Evolutionary conservation across 1,140 invertebrate genomes (phyloP).

Genomic region (Diprion similis): DNA sequence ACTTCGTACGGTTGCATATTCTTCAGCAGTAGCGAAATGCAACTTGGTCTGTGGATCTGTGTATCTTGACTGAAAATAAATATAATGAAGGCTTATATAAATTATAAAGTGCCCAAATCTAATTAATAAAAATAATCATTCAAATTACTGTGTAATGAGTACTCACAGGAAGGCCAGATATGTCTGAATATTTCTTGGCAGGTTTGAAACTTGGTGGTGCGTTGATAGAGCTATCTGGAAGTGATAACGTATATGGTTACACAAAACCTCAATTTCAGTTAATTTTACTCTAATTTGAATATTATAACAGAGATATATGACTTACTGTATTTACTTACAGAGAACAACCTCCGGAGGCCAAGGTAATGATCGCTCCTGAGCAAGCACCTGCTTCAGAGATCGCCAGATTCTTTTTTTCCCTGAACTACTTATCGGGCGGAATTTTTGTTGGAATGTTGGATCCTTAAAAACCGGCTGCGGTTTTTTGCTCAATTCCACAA

Average conservation of each 20-base stretch:
- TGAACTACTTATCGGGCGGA: constrained; percentile 54
- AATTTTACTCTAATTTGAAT: constrained; percentile 19
- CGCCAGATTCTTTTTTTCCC: constrained; percentile 79
- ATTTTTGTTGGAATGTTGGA: constrained; percentile 55
- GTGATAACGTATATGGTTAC: constrained; percentile 27
- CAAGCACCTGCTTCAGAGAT: constrained; percentile 79
- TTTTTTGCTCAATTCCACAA: constrained; percentile 47
- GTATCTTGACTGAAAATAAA: constrained; percentile 76
- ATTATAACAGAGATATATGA: constrained; percentile 35
- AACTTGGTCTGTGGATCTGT: constrained; percentile 91
- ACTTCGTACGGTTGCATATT: constrained; percentile 83
- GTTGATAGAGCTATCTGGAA: constrained; percentile 83
- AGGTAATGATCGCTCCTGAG: constrained; percentile 73
- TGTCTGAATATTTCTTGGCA: constrained; percentile 92
- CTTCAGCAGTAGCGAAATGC: constrained; percentile 82
- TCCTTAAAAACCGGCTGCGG: constrained; percentile 51
- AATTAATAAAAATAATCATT: constrained; percentile 15
- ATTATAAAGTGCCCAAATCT: neutral
- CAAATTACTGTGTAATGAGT: neutral
- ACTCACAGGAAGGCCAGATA: constrained; percentile 82
- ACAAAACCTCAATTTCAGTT: constrained; percentile 17
- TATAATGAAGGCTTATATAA: constrained; percentile 13
- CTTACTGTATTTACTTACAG: constrained; percentile 66
- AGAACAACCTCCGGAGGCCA: constrained; percentile 74
- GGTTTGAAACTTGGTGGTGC: constrained; percentile 90